Evolutionary conservation across 2,888 invertebrate species (phyloP).

Genomic region (Nymphalis urticae): DNA sequence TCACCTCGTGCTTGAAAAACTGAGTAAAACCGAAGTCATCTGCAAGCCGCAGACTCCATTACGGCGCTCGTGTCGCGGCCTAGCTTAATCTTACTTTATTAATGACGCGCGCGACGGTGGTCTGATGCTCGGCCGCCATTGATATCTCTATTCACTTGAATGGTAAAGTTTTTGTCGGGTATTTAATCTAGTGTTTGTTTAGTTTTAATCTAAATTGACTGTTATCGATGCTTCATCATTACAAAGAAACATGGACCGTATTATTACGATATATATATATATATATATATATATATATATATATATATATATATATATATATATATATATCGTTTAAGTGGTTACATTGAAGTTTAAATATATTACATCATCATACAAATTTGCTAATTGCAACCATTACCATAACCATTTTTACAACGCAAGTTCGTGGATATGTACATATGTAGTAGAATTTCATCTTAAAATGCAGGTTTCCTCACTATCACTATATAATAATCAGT

Average conservation of each 20-base stretch:
- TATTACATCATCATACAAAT: no score
- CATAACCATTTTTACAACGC: no score
- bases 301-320: no score
- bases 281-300: no score
- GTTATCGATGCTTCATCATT: neutral
- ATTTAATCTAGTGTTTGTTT: conserved; percentile 12
- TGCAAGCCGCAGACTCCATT: conserved; percentile 68
- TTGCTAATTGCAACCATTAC: no score
- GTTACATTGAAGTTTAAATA: no score
- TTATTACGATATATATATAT: no score
- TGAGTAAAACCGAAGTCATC: conserved; percentile 77
- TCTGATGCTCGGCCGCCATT: conserved; percentile 47
- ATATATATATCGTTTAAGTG: no score
- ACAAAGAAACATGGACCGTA: neutral
- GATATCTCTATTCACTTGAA: conserved; percentile 55
- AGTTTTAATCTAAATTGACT: conserved; percentile 6
- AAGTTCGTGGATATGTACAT: no score
- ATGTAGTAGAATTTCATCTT: no score
- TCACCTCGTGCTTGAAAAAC: conserved; percentile 78
- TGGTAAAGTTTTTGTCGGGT: conserved; percentile 31
- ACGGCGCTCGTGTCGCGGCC: conserved; percentile 54
- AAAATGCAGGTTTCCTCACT: no score
- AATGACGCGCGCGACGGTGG: conserved; percentile 66
- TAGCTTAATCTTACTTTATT: conserved; percentile 75
- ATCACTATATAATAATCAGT: no score